Conservation (phyloP, 2,113 vertebrate genomes). For the Xyliphius kryptos region DNA sequence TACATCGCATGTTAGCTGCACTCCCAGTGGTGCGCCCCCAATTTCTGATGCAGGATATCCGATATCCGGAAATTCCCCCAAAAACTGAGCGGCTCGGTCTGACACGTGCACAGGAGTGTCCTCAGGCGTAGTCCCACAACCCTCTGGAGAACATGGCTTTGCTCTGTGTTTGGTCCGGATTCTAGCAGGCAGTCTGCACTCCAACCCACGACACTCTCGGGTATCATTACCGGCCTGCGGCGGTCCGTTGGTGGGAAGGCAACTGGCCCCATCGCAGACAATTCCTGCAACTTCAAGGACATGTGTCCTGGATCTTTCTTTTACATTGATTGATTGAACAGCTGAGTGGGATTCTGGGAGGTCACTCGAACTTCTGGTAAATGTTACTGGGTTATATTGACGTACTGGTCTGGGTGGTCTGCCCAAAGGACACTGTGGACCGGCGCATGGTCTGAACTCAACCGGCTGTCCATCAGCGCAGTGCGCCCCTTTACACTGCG, state of each 20-base stretch:
- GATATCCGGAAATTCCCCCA: slow-evolving; percentile 71
- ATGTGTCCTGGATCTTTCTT: slow-evolving; percentile 36
- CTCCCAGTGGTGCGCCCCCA: slow-evolving; percentile 64
- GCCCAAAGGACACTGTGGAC: too few species aligned
- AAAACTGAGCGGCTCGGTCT: slow-evolving; percentile 75
- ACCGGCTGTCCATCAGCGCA: too few species aligned
- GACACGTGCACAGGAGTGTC: slow-evolving; percentile 53
- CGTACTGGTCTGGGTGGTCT: too few species aligned
- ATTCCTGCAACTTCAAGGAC: slow-evolving; percentile 33
- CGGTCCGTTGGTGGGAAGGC: slow-evolving; percentile 35
- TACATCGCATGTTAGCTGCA: slow-evolving; percentile 82
- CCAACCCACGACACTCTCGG: slow-evolving; percentile 66
- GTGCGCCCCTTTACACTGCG: too few species aligned
- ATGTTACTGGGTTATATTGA: too few species aligned
- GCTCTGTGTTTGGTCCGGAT: slow-evolving; percentile 61
- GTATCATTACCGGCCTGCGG: slow-evolving; percentile 55
- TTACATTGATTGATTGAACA: too few species aligned
- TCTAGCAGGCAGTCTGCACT: slow-evolving; percentile 68
- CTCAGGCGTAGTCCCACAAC: slow-evolving; percentile 51
- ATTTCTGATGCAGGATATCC: slow-evolving; percentile 65
- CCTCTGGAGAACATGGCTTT: slow-evolving; percentile 56
- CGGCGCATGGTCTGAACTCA: too few species aligned
- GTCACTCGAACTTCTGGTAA: too few species aligned
- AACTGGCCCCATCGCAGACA: slow-evolving; percentile 50
- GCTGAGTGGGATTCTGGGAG: too few species aligned